These are phyloP conservation scores for Habrosyne pyritoides DNA, from an alignment of 2,888 invertebrate species.

Conservation along the genomic window DNA sequence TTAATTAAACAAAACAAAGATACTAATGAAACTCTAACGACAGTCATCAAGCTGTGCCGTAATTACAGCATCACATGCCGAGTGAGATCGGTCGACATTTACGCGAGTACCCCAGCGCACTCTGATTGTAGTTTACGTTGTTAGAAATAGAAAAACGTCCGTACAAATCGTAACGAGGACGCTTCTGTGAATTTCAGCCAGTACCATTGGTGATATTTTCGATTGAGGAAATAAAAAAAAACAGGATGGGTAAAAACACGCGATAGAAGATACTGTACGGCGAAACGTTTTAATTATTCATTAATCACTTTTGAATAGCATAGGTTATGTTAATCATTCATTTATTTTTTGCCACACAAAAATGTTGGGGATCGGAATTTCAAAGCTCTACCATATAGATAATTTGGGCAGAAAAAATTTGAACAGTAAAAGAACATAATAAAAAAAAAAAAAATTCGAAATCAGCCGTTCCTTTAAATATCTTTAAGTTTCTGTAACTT, in stretches of 20 bases:
- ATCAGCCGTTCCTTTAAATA: no score
- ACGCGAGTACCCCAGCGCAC: conserved; percentile 20
- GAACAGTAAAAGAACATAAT: no score
- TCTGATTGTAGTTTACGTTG: conserved; percentile 49
- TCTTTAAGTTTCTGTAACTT: no score
- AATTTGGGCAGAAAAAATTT: no score
- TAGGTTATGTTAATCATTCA: no score
- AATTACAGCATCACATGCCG: background rate
- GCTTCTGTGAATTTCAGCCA: conserved; percentile 24
- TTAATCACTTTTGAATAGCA: no score
- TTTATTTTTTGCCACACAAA: no score
- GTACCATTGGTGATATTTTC: conserved; percentile 26
- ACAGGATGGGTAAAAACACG: background rate
- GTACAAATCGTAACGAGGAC: conserved; percentile 38
- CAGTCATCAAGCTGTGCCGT: background rate
- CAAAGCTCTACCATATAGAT: no score
- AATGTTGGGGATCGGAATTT: no score
- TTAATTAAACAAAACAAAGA: background rate
- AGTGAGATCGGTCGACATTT: conserved; percentile 11
- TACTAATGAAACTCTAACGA: background rate
- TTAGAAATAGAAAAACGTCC: conserved; percentile 47
- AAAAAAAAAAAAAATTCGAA: no score
- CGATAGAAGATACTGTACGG: no score
- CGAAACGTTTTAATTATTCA: no score
- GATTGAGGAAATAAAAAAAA: background rate